These are phyloP conservation scores for Rhadina sibilatrix DNA, from an alignment of 2,113 vertebrate species.

Conservation along the genomic window DNA sequence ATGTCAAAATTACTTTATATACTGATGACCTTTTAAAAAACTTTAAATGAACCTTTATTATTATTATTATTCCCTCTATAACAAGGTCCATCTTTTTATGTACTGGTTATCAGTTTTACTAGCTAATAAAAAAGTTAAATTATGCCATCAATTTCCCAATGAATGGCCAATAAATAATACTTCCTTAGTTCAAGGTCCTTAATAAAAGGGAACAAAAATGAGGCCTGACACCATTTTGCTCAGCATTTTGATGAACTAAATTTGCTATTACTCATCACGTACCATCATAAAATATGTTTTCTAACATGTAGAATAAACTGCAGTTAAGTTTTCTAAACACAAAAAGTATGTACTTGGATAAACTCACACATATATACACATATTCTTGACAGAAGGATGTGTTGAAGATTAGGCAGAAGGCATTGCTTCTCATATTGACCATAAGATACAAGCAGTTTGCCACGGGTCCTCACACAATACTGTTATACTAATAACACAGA, in stretches of 20 bases:
- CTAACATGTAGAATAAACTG: neutral
- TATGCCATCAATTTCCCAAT: conserved; percentile 30
- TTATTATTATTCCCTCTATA: conserved; percentile 11
- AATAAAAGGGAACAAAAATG: neutral
- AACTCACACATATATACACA: neutral
- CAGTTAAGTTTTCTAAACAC: neutral
- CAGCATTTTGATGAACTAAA: neutral
- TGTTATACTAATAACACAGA: neutral
- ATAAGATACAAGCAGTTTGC: neutral
- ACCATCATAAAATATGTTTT: neutral
- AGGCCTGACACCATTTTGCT: neutral
- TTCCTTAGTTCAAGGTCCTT: neutral
- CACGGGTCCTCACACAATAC: neutral
- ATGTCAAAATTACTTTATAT: neutral
- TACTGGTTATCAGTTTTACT: conserved; percentile 53
- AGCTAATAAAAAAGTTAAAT: conserved; percentile 52
- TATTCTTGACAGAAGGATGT: neutral
- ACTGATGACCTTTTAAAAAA: conserved; percentile 24
- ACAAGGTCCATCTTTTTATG: conserved; percentile 42
- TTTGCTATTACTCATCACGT: neutral
- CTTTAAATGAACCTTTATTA: conserved; percentile 26
- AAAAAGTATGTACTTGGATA: neutral
- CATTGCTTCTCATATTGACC: neutral
- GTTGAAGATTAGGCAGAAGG: neutral
- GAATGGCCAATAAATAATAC: conserved; percentile 48